Base-by-base conservation (phyloP, 2,888 invertebrate genomes). In the Drosophila histrio region DNA sequence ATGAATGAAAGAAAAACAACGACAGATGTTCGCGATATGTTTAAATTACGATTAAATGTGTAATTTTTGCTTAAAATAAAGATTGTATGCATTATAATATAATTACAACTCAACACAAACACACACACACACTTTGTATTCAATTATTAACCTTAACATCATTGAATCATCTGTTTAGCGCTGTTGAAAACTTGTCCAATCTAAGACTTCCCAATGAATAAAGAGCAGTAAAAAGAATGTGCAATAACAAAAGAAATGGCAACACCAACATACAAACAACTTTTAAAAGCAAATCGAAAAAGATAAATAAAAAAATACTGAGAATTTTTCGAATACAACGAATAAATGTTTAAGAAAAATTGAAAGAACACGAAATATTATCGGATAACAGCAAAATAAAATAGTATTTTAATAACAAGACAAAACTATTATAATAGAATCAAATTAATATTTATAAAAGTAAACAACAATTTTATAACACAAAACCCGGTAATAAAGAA, bases 291-390 rank as follows among this genome's bases (percentile, higher is more conserved):
- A 28, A 65, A 50, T 30, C 32, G 30, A 52, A 50, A 30, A 24
- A 49, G 22, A 15, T 19, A n/a, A 52, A 15, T 47, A 44, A 61
- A 61, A 66, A 69, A 36, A 64, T 43, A 71, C 47, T 54, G 64
- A 72, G 74, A 86, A 84, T 89, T 89, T 84, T 88, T 88, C 89
- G 75, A 86, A 87, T 80, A 88, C 87, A 88, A 88, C 87, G 87
- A 88, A 88, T 87, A 80, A 71, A 75, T 71, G 64, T 69, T 77
- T 84, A 86, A 87, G 84, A 73, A 74, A 79, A 79, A 79, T 72
- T 65, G 32, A 65, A 67, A 70, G 52, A 43, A 8, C 47, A 57
- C 28, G 15, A 58, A 49, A 43, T 43, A 39, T 49, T 44, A 41
- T 36, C 9, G 2, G 36, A 61, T 26, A 46, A 11, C 24, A 50